A percentile compares a stretch with the other conserved stretches of the same genome.
phyloP scores from a whole-genome alignment of 2,113 vertebrate species.

The Isurus oxyrinchus region DNA sequence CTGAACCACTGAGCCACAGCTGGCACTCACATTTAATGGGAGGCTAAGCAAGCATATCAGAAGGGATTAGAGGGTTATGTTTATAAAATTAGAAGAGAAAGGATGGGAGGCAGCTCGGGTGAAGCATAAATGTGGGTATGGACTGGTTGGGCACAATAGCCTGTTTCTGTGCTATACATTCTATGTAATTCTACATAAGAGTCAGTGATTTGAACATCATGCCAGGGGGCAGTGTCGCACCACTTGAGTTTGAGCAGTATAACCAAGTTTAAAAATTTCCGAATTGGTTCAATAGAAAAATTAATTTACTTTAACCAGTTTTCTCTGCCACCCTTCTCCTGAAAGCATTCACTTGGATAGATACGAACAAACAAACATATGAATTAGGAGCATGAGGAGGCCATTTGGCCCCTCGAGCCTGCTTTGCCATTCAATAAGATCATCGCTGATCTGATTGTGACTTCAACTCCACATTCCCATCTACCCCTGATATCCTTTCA shows the following conservation, averaged over 20 bases:
- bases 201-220: not conserved
- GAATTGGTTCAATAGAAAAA: not conserved
- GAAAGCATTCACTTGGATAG: not conserved
- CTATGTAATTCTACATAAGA: not conserved
- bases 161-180: not conserved
- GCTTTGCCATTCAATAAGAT: too few species aligned
- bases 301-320: not conserved
- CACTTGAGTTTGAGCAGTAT: not conserved
- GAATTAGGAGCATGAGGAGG: too few species aligned
- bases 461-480: too few species aligned
- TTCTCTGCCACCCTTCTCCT: not conserved
- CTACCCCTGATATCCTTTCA: too few species aligned
- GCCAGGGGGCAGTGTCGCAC: not conserved
- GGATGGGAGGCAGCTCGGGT: too few species aligned
- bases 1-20: too few species aligned
- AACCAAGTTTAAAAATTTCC: not conserved
- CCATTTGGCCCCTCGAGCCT: too few species aligned
- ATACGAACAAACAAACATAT: too few species aligned
- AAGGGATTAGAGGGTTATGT: not conserved
- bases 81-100: not conserved
- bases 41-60: not conserved
- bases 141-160: too few species aligned
- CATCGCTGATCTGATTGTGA: too few species aligned
- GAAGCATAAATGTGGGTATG: too few species aligned
- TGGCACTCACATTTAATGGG: too few species aligned